A percentile compares a stretch with the other conserved stretches of the same genome.
phyloP scores from a whole-genome alignment of 2,797 vertebrate genomes.

The Phoebastria nigripes region DNA sequence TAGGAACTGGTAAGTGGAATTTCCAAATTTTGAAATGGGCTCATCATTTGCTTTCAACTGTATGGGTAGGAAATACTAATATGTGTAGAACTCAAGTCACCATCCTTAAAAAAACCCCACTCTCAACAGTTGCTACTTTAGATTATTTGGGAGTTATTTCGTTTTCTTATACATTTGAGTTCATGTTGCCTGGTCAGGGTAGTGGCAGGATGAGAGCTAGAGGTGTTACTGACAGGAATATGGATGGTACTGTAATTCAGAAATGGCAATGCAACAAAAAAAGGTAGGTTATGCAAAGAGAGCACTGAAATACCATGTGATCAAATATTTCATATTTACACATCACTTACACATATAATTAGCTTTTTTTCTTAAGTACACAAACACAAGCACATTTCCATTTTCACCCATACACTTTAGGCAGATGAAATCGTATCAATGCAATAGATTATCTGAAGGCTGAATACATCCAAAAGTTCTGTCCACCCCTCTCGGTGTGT shows the following conservation, averaged over 20 bases:
- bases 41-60: neutral
- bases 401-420: neutral
- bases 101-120: neutral
- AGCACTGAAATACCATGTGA: neutral
- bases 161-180: neutral
- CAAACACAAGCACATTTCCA: neutral
- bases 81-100: neutral
- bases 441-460: neutral
- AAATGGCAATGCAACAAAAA: neutral
- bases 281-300: neutral
- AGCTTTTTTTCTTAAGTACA: neutral
- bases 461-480: neutral
- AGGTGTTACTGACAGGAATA: neutral
- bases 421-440: neutral
- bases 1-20: neutral
- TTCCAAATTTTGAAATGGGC: neutral
- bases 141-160: neutral
- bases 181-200: neutral
- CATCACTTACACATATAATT: neutral
- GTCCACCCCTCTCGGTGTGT: rapidly evolving
- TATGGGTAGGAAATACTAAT: neutral
- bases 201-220: neutral
- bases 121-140: neutral
- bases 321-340: neutral
- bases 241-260: neutral